Conservation (phyloP, 2,888 invertebrate species). For the Xanthia togata region DNA sequence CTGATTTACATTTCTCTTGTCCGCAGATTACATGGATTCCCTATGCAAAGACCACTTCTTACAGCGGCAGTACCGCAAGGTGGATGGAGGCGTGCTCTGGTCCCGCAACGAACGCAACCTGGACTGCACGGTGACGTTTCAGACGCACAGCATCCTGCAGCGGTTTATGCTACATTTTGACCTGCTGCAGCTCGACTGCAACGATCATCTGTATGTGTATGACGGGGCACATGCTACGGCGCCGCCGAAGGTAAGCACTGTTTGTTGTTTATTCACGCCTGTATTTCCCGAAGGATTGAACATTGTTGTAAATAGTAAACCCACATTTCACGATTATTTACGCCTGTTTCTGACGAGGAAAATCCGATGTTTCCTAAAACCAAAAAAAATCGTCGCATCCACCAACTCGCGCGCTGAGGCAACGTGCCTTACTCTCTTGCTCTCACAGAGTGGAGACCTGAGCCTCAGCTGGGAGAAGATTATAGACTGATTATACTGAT, state of each 20-base stretch:
- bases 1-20: constrained; percentile 66
- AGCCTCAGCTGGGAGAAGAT: too few relatives aligned
- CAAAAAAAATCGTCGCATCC: neutral
- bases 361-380: neutral
- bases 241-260: constrained; percentile 93
- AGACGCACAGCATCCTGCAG: constrained; percentile 98
- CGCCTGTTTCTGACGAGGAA: too few relatives aligned
- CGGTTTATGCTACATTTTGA: constrained; percentile 98
- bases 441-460: neutral
- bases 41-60: constrained; percentile 97
- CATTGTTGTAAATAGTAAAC: neutral
- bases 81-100: constrained; percentile 97
- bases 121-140: constrained; percentile 98
- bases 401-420: neutral
- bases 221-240: constrained; percentile 98
- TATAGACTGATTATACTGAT: neutral
- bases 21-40: constrained; percentile 96
- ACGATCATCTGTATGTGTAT: constrained; percentile 97
- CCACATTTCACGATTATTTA: neutral
- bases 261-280: neutral
- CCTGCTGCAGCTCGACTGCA: constrained; percentile 97
- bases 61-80: constrained; percentile 96
- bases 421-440: neutral
- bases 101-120: constrained; percentile 97
- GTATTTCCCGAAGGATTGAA: neutral